Conservation (phyloP, 2,113 vertebrate genomes). For the Tinamus guttatus region DNA sequence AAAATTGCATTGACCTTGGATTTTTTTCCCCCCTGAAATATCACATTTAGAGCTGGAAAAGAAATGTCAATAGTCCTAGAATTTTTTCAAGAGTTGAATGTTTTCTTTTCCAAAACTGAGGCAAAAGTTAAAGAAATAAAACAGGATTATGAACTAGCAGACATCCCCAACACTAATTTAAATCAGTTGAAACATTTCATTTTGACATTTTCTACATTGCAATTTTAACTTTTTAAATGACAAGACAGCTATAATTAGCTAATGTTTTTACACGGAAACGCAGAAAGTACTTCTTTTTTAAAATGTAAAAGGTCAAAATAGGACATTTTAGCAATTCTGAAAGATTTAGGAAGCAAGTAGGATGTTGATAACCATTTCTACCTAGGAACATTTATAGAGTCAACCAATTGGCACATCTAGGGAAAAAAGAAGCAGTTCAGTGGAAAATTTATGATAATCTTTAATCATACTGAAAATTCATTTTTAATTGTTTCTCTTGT, state of each 20-base stretch:
- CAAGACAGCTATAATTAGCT: neutral
- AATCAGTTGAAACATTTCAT: neutral
- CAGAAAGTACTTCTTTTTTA: neutral
- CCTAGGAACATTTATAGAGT: neutral
- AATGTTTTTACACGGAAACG: neutral
- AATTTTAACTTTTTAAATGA: neutral
- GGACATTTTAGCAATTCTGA: neutral
- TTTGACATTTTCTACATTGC: slow-evolving; percentile 12
- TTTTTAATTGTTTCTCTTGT: neutral
- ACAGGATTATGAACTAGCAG: neutral
- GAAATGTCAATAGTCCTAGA: neutral
- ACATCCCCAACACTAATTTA: neutral
- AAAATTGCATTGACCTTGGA: slow-evolving; percentile 7
- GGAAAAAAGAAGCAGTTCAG: neutral
- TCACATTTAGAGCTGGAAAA: neutral
- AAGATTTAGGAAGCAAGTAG: neutral
- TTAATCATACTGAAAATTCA: neutral
- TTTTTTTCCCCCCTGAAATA: neutral
- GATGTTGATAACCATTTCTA: neutral
- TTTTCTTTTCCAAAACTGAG: neutral
- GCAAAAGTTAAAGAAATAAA: neutral
- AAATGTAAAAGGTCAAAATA: neutral
- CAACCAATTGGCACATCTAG: neutral
- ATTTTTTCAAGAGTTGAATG: neutral
- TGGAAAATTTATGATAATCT: neutral